Base-by-base conservation (phyloP, 1,140 invertebrate species). In the Bombus pascuorum region DNA sequence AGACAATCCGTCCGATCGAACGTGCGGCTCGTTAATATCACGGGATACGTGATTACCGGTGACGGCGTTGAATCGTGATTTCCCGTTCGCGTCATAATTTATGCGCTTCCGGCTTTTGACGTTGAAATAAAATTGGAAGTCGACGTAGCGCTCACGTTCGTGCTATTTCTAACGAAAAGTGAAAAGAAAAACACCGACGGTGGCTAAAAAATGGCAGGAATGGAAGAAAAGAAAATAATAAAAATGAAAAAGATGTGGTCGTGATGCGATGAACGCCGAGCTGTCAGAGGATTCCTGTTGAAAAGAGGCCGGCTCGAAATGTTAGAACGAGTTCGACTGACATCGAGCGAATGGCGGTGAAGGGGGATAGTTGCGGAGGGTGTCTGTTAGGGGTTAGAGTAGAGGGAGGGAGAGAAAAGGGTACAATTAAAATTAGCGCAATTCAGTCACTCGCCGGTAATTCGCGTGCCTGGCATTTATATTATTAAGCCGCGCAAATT, bases 391-490 rank as follows among this genome's bases (percentile, higher is more conserved):
- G 75, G 79, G 71, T n/a, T 42, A 12, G 83, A 57, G 70, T 62
- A 79, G 65, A 77, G 66, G 44, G 80, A 70, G 37, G n/a, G 59
- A 74, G 88, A 76, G 90, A 90, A 77, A 91, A 90, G 91, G 91
- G 91, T 92, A 91, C 91, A 94, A 94, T 94, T 94, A 94, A 93
- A 94, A 94, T 94, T 94, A 94, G 92, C 91, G 91, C 91, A 91
- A 94, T 94, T 94, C 93, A 94, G 91, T 93, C 91, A 91, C 88
- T 93, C 89, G 86, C 86, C 88, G 88, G 88, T 92, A 93, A 93
- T 93, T 92, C 89, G 87, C 90, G 91, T 93, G 92, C 90, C 89
- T 88, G 90, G 91, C 91, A 94, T 94, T 94, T 93, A 94, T 93
- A 93, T 93, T 93, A 94, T 94, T 93, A 93, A 93, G 89, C 90